Conservation (phyloP, 2,797 vertebrate species). For the Pipistrellus nathusii region DNA sequence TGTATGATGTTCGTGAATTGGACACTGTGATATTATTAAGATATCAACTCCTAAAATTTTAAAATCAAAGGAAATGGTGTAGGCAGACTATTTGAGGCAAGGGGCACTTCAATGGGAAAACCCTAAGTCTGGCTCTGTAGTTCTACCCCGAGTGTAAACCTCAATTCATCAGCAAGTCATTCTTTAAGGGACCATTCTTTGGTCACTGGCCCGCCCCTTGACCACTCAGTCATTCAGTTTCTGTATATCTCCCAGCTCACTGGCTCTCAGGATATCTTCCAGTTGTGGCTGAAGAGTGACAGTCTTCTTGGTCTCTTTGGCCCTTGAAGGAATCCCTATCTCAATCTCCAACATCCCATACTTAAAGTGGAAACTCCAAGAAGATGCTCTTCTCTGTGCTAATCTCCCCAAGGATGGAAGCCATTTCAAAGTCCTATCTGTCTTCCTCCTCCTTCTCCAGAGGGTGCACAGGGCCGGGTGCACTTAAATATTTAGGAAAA, state of each 20-base stretch:
- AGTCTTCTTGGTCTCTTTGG: slow-evolving; percentile 13
- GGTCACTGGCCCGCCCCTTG: neutral
- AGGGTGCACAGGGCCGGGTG: neutral
- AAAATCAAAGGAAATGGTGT: neutral
- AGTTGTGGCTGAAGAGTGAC: neutral
- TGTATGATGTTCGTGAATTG: neutral
- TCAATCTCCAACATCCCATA: neutral
- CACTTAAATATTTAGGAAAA: neutral
- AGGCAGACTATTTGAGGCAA: neutral
- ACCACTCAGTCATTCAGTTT: neutral
- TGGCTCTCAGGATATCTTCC: neutral
- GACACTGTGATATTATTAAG: neutral
- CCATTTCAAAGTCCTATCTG: neutral
- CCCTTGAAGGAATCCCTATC: neutral
- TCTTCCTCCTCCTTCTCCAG: neutral
- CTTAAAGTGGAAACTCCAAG: neutral
- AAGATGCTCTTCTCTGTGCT: neutral
- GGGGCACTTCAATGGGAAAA: neutral
- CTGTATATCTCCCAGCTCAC: neutral
- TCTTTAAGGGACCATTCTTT: neutral
- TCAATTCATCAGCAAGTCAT: neutral
- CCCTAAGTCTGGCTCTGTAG: neutral
- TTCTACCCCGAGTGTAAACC: neutral
- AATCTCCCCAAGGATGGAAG: neutral
- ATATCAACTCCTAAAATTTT: neutral